Conservation (phyloP, 2,797 vertebrate genomes). For the Gymnothorax javanicus region DNA sequence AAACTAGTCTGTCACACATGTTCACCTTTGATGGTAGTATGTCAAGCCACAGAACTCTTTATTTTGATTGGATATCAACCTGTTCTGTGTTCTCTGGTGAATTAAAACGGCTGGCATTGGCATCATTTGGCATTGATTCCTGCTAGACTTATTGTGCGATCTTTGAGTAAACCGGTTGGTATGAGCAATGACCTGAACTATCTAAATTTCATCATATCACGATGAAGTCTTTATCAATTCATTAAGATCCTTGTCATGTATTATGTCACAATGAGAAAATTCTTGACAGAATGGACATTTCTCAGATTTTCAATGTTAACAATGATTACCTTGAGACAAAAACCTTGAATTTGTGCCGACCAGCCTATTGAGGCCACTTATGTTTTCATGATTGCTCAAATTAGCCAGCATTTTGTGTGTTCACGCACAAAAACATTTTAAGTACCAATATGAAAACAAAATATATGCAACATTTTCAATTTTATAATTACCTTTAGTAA, state of each 20-base stretch:
- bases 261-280: not conserved
- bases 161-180: not conserved
- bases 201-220: not conserved
- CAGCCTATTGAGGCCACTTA: not conserved
- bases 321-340: not conserved
- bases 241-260: not conserved
- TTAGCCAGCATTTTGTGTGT: not conserved
- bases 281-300: not conserved
- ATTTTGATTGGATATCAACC: not conserved
- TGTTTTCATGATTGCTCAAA: not conserved
- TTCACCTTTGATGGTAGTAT: not conserved
- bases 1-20: not conserved
- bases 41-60: not conserved
- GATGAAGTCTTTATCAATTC: not conserved
- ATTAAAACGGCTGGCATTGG: not conserved
- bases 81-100: not conserved
- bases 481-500: not conserved
- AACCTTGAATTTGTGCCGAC: not conserved
- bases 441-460: not conserved
- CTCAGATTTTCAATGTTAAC: not conserved
- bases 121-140: not conserved
- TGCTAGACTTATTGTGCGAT: not conserved
- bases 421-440: not conserved
- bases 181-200: not conserved
- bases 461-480: not conserved